Evolutionary conservation across 1,140 invertebrate genomes (phyloP), one percentile per base, ranked within the genome.

Genomic region (Homalodisca vitripennis): DNA sequence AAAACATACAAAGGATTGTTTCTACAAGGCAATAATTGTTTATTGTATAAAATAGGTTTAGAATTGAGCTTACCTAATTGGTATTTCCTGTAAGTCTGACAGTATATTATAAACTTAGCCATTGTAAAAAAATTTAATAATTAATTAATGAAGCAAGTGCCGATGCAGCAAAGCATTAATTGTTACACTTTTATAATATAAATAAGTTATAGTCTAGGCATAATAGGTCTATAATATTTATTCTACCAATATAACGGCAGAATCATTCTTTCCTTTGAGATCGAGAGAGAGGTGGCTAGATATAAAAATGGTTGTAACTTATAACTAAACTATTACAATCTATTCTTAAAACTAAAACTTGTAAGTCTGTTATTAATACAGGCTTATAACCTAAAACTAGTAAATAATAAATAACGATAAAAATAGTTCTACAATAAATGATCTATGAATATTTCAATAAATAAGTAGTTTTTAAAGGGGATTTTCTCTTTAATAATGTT

Each of bases 21-120:
- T 51, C 48, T 51, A 51, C 48, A 51, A 51, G 48, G 48, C 48
- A 51, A 51, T 51, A 51, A 51, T 22, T 51, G 48, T 51, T 51
- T 51, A 22, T 51, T 51, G 48, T 51, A 51, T 22, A 51, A 51
- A 51, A 51, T 51, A 51, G 48, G 48, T 51, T 51, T 51, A 51
- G 48, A 51, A 51, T 51, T 51, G 48, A 51, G 48, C 48, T 51
- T 51, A 20, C 22, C 48, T 14, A 51, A 22, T 51, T 20, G 48
- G 48, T 41, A 41, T 6, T 51, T 51, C 17, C 48, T 51, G 48
- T 22, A 51, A 3, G 48, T 51, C 48, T 20, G 14, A 51, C 48
- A 20, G 48, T 12, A 10, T 51, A 51, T n/a, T 10, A 51, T 51
- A 51, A 20, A 51, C n/a, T n/a, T 20, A 51, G 22, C 22, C 48